Evolutionary conservation across 2,888 invertebrate species (phyloP).

Genomic region (Aleiodes alternator): DNA sequence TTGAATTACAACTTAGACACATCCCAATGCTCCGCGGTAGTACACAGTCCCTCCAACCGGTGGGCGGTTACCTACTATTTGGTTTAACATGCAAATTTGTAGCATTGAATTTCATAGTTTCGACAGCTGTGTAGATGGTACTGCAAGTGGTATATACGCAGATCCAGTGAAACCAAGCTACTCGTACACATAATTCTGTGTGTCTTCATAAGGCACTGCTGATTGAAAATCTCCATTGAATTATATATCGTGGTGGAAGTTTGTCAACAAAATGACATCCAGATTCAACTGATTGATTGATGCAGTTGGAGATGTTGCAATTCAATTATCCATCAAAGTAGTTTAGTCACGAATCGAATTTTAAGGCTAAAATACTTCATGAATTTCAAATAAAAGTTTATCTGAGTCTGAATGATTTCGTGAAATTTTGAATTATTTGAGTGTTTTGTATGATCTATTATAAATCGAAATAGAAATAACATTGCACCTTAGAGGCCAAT

Average conservation of each 20-base stretch:
- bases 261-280: not conserved
- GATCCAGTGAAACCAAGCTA: conserved; percentile 24
- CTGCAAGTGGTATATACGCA: conserved; percentile 29
- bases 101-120: conserved; percentile 73
- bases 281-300: too few relatives aligned
- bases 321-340: too few relatives aligned
- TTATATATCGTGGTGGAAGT: not conserved
- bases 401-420: too few relatives aligned
- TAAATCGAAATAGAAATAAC: too few relatives aligned
- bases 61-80: conserved; percentile 36
- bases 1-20: conserved; percentile 71
- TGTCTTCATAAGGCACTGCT: conserved; percentile 27
- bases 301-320: too few relatives aligned
- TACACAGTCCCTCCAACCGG: conserved; percentile 55
- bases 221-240: conserved; percentile 38
- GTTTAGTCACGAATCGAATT: too few relatives aligned
- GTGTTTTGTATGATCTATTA: too few relatives aligned
- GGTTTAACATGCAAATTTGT: conserved; percentile 71
- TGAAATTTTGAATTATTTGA: too few relatives aligned
- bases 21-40: conserved; percentile 59
- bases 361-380: too few relatives aligned
- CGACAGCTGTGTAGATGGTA: conserved; percentile 65
- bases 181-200: conserved; percentile 26
- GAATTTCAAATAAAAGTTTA: too few relatives aligned
- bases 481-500: too few relatives aligned